Conservation (phyloP, 2,113 vertebrate species). For the Nicator chloris region DNA sequence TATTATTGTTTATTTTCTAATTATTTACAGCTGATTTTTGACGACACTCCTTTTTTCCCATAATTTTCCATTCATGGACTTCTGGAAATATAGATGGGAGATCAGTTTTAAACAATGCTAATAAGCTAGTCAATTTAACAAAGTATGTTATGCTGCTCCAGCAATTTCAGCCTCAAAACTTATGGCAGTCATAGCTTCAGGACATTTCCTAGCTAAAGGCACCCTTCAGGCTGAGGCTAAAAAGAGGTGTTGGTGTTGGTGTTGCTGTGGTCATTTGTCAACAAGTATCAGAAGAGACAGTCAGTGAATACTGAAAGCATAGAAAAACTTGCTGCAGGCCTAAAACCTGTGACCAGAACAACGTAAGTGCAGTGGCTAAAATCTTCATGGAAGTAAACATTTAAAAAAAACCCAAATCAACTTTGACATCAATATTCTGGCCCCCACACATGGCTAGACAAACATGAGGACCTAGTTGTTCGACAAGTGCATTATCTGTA, state of each 20-base stretch:
- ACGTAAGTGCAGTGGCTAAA: background rate
- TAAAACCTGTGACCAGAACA: background rate
- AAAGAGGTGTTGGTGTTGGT: background rate
- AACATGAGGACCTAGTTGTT: background rate
- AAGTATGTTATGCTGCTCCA: background rate
- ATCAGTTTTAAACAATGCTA: background rate
- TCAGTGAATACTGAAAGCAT: background rate
- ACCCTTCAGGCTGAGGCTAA: background rate
- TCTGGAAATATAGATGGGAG: background rate
- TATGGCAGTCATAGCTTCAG: accelerated
- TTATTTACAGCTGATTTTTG: background rate
- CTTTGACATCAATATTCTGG: background rate
- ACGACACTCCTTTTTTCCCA: background rate
- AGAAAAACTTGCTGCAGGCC: background rate
- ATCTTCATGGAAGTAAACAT: background rate
- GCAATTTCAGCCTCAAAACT: background rate
- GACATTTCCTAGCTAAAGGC: background rate
- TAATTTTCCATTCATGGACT: background rate
- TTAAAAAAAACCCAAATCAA: background rate
- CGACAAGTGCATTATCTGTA: background rate
- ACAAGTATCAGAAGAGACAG: background rate
- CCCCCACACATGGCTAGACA: background rate
- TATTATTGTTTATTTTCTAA: background rate
- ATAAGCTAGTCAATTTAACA: background rate
- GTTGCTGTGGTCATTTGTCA: background rate